These are phyloP conservation scores for Ornithoptera priamus DNA, from an alignment of 2,888 invertebrate genomes.

Conservation along the genomic window DNA sequence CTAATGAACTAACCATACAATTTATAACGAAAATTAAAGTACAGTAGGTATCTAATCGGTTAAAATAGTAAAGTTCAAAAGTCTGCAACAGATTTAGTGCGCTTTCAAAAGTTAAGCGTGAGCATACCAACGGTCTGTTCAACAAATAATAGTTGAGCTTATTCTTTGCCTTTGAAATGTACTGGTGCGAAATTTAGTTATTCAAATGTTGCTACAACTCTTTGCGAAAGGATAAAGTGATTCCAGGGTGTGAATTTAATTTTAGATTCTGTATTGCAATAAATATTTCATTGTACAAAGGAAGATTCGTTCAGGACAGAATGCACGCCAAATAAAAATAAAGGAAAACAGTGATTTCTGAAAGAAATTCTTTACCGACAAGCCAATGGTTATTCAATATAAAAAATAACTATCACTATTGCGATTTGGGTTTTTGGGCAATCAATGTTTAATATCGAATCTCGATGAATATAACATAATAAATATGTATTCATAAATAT, in stretches of 20 bases:
- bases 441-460: too few species aligned
- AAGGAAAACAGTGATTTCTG: too few species aligned
- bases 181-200: slow-evolving; percentile 42
- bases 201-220: slow-evolving; percentile 35
- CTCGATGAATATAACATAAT: too few species aligned
- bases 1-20: slow-evolving; percentile 4
- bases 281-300: not conserved
- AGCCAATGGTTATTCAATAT: too few species aligned
- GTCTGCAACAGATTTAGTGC: slow-evolving; percentile 33
- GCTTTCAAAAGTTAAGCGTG: slow-evolving; percentile 37
- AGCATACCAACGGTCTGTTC: slow-evolving; percentile 40
- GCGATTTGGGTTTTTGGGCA: too few species aligned
- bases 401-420: too few species aligned
- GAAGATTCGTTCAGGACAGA: not conserved
- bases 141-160: slow-evolving; percentile 43
- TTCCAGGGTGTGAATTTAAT: not conserved
- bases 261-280: slow-evolving; percentile 6
- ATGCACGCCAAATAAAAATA: not conserved
- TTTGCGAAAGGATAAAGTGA: slow-evolving; percentile 16
- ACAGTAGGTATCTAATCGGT: not conserved
- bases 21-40: slow-evolving; percentile 13
- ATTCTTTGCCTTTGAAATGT: slow-evolving; percentile 41
- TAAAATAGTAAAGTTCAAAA: slow-evolving; percentile 16
- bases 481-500: too few species aligned
- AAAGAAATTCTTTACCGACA: too few species aligned